Conservation (phyloP, 2,888 invertebrate genomes). For the Strigamia maritima region DNA sequence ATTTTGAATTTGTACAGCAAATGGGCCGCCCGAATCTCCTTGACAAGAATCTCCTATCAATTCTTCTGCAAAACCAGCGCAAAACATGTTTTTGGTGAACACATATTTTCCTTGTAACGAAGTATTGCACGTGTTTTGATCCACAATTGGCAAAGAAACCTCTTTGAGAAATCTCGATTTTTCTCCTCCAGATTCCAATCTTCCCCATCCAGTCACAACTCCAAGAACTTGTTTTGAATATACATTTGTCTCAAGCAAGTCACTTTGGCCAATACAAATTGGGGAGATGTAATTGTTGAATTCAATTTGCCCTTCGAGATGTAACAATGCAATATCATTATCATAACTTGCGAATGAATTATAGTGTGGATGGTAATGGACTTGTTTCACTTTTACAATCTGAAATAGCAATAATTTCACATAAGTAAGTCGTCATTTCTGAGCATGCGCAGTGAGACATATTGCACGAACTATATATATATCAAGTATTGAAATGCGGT, state of each 20-base stretch:
- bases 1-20: slow-evolving; percentile 43
- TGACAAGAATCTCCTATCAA: slow-evolving; percentile 47
- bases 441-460: too few relatives aligned
- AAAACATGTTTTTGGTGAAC: slow-evolving; percentile 47
- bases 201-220: slow-evolving; percentile 13
- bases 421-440: too few relatives aligned
- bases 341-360: not conserved
- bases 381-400: not conserved
- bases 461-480: too few relatives aligned
- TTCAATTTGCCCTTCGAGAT: not conserved
- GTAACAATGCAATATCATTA: slow-evolving; percentile 8
- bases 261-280: slow-evolving; percentile 44
- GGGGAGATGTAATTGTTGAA: slow-evolving; percentile 45
- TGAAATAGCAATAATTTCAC: slow-evolving; percentile 43
- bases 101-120: too few relatives aligned
- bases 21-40: slow-evolving; percentile 48
- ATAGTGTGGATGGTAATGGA: not conserved
- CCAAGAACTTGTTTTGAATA: slow-evolving; percentile 25
- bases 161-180: too few relatives aligned
- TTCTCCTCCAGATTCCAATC: too few relatives aligned
- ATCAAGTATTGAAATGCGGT: too few relatives aligned
- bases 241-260: not conserved
- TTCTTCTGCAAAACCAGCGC: slow-evolving; percentile 46
- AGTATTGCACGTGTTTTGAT: too few relatives aligned
- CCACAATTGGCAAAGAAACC: too few relatives aligned